Evolutionary conservation across 1,140 invertebrate genomes (phyloP).

Genomic region (Drosophila pectinifera): DNA sequence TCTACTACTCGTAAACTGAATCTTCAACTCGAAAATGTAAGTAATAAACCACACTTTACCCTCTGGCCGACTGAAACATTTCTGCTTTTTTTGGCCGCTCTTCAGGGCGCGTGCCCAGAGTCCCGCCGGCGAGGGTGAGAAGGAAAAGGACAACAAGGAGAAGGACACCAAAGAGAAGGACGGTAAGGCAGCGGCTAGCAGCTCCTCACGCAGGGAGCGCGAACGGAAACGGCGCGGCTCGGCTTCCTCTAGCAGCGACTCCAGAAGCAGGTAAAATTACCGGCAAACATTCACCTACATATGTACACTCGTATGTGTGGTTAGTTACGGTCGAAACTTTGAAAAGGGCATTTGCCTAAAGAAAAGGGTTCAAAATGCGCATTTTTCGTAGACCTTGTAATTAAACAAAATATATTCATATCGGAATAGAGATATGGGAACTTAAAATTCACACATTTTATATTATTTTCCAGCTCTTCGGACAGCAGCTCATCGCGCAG

Average conservation of each 20-base stretch:
- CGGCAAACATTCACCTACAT: constrained; percentile 4
- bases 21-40: constrained; percentile 35
- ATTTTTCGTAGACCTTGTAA: too few relatives aligned
- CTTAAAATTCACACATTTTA: too few relatives aligned
- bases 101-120: constrained; percentile 76
- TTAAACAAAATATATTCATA: too few relatives aligned
- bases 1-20: background rate
- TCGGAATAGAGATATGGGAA: too few relatives aligned
- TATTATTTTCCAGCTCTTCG: constrained; percentile 62
- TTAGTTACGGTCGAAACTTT: background rate
- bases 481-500: constrained; percentile 90
- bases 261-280: constrained; percentile 88
- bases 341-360: constrained; percentile 10
- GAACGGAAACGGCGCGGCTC: constrained; percentile 86
- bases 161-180: constrained; percentile 76
- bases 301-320: background rate
- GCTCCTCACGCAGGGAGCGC: constrained; percentile 76
- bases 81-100: background rate
- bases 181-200: constrained; percentile 59
- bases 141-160: constrained; percentile 77
- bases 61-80: constrained; percentile 17
- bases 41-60: background rate
- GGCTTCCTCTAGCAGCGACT: constrained; percentile 91
- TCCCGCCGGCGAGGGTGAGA: constrained; percentile 69
- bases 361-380: background rate